Conservation (phyloP, 2,113 vertebrate species). For the Xenotilapia longispinis region DNA sequence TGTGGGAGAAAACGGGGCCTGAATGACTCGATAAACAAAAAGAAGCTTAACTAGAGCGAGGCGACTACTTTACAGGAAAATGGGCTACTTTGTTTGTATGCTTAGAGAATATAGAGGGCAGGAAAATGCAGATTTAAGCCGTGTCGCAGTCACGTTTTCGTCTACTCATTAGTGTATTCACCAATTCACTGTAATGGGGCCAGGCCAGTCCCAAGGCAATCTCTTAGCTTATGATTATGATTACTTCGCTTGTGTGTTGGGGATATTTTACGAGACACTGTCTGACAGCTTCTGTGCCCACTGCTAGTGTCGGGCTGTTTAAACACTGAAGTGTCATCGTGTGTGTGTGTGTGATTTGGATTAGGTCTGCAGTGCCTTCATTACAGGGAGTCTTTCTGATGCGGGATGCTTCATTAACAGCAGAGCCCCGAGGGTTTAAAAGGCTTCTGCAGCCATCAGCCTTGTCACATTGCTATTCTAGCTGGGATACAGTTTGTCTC, state of each 20-base stretch:
- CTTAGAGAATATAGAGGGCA: background rate
- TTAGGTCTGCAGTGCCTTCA: conserved; percentile 36
- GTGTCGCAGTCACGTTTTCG: background rate
- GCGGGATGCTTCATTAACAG: conserved; percentile 58
- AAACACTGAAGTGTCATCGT: background rate
- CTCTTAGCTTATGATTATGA: conserved; percentile 17
- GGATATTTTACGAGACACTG: background rate
- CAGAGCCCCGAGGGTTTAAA: conserved; percentile 24
- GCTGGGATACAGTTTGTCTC: conserved; percentile 7
- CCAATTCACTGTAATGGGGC: conserved; percentile 30
- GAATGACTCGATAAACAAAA: background rate
- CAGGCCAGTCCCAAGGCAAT: background rate
- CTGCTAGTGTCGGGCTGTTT: background rate
- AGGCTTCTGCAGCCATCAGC: conserved; percentile 48
- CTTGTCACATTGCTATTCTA: conserved; percentile 48
- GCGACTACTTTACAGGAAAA: background rate
- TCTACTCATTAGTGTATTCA: conserved; percentile 24
- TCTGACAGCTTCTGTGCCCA: background rate
- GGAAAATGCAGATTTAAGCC: background rate
- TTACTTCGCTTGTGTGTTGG: background rate
- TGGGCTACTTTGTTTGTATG: background rate
- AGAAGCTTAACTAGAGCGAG: background rate
- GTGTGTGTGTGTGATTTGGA: background rate
- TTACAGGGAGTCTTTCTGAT: conserved; percentile 43
- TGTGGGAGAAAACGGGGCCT: background rate